A percentile compares a stretch with the other conserved stretches of the same genome.
phyloP scores from a whole-genome alignment of 2,888 invertebrate genomes.

The Coronaproctus castanopsis region DNA sequence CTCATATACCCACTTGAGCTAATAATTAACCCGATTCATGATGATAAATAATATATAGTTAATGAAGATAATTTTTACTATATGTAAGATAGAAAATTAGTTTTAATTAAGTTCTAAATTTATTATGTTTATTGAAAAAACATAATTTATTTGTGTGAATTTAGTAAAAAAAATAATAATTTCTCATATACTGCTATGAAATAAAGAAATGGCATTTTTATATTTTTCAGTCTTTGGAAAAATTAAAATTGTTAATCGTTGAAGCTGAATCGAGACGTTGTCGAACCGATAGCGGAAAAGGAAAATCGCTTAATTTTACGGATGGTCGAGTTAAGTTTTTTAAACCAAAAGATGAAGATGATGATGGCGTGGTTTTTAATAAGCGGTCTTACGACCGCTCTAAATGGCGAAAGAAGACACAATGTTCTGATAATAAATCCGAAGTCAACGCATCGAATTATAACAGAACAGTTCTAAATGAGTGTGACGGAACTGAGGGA shows the following conservation, averaged over 20 bases:
- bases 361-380: slow-evolving; percentile 1
- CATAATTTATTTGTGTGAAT: no score
- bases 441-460: background rate
- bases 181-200: no score
- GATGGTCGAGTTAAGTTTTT: background rate
- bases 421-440: background rate
- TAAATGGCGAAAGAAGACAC: background rate
- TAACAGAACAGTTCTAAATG: background rate
- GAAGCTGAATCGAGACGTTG: slow-evolving; percentile 28
- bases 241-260: slow-evolving; percentile 29
- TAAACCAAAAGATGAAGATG: slow-evolving; percentile 12
- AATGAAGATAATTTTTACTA: no score
- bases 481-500: background rate
- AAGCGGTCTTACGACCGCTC: background rate
- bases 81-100: no score
- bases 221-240: slow-evolving; percentile 31
- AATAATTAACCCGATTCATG: no score
- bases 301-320: background rate
- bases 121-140: no score
- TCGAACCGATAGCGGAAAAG: slow-evolving; percentile 1
- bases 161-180: no score
- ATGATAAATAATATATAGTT: no score
- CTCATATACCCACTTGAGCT: no score
- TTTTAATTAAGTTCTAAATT: no score
- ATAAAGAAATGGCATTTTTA: no score